Conservation (phyloP, 1,140 invertebrate species). For the Formica exsecta region DNA sequence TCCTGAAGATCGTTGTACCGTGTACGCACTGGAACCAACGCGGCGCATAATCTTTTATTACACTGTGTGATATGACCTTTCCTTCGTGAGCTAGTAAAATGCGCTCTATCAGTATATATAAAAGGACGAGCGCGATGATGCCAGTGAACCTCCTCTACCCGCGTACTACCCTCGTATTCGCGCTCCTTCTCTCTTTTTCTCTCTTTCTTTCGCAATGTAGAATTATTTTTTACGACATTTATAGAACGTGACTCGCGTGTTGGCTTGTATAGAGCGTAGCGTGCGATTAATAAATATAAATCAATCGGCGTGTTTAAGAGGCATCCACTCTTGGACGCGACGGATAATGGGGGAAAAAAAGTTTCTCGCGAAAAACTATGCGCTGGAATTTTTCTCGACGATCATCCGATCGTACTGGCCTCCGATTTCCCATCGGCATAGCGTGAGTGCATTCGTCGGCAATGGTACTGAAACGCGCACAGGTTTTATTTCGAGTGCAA, state of each 20-base stretch:
- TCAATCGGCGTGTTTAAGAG: slow-evolving; percentile 10
- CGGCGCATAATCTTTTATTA: slow-evolving; percentile 75
- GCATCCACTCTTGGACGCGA: background rate
- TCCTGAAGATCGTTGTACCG: slow-evolving; percentile 73
- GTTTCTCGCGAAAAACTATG: slow-evolving; percentile 21
- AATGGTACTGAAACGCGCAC: background rate
- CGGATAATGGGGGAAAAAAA: background rate
- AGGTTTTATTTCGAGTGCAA: slow-evolving; percentile 19
- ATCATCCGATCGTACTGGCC: background rate
- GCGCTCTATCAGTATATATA: slow-evolving; percentile 66
- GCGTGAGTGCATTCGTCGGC: slow-evolving; percentile 10
- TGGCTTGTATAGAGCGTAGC: slow-evolving; percentile 9
- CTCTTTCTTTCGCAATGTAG: slow-evolving; percentile 10
- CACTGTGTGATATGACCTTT: slow-evolving; percentile 72
- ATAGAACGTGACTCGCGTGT: slow-evolving; percentile 54
- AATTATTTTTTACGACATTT: slow-evolving; percentile 61
- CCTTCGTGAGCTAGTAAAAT: slow-evolving; percentile 68
- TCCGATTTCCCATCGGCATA: slow-evolving; percentile 36
- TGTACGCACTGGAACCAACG: slow-evolving; percentile 66
- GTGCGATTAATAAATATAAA: slow-evolving; percentile 53
- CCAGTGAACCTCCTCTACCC: slow-evolving; percentile 72
- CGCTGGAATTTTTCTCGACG: slow-evolving; percentile 17
- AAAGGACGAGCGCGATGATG: slow-evolving; percentile 66
- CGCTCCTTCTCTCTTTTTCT: slow-evolving; percentile 27
- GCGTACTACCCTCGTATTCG: slow-evolving; percentile 64